A percentile compares a stretch with the other conserved stretches of the same genome.
Evolutionary conservation across 2,888 invertebrate species (phyloP).

Genomic region (Sinohyriopsis cumingii): DNA sequence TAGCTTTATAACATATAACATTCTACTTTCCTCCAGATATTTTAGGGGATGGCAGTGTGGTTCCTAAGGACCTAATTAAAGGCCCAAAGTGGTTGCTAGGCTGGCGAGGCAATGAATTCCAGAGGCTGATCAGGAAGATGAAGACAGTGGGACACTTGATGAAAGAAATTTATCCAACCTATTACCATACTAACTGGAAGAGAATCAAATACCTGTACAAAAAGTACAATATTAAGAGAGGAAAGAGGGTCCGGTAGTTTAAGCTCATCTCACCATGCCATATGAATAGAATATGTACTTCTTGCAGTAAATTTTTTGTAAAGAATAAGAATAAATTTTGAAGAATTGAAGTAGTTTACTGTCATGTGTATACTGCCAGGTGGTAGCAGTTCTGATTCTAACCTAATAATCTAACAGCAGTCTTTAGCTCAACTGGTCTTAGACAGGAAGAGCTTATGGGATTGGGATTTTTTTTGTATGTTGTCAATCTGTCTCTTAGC

Average conservation of each 20-base stretch:
- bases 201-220: conserved; percentile 62
- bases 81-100: conserved; percentile 93
- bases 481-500: too few relatives aligned
- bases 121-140: conserved; percentile 58
- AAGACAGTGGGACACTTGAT: conserved; percentile 55
- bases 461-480: too few relatives aligned
- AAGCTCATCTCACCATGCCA: too few relatives aligned
- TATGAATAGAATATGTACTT: too few relatives aligned
- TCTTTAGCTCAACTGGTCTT: too few relatives aligned
- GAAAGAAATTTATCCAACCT: conserved; percentile 53
- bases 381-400: too few relatives aligned
- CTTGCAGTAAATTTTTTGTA: too few relatives aligned
- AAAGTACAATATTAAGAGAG: conserved; percentile 56
- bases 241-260: conserved; percentile 4
- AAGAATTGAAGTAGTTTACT: too few relatives aligned
- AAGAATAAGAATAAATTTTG: too few relatives aligned
- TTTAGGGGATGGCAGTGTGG: conserved; percentile 85
- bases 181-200: conserved; percentile 59
- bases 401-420: too few relatives aligned
- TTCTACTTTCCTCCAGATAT: conserved; percentile 77
- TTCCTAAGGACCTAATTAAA: conserved; percentile 87
- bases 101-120: conserved; percentile 86
- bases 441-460: too few relatives aligned
- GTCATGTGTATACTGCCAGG: too few relatives aligned
- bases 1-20: background rate